Percentiles rank a stretch among this genome's conserved stretches.
Conservation (phyloP, 2,888 invertebrate genomes). For the Conops quadrifasciatus region DNA sequence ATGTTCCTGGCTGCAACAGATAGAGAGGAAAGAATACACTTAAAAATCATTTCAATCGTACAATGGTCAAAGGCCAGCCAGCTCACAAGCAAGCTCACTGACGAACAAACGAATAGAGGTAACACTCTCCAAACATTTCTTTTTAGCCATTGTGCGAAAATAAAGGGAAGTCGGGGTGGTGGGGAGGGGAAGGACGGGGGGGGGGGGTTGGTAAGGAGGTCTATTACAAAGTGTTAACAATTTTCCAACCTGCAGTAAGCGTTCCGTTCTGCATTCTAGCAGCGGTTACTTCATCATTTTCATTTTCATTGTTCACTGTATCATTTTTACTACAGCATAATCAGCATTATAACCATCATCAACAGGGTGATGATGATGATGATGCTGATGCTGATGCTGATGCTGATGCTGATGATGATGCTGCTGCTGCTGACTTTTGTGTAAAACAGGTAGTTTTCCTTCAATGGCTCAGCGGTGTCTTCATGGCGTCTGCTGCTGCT, state of each 20-base stretch:
- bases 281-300: slow-evolving; percentile 1
- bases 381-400: too few species aligned
- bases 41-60: slow-evolving; percentile 17
- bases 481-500: neutral
- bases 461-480: slow-evolving; percentile 30
- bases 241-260: neutral
- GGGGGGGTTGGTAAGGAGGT: neutral
- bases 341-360: too few species aligned
- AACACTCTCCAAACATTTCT: neutral
- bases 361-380: too few species aligned
- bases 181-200: neutral
- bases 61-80: slow-evolving; percentile 30
- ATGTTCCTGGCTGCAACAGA: slow-evolving; percentile 13
- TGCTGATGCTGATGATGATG: too few species aligned
- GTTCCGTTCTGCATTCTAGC: too few species aligned
- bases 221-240: slow-evolving; percentile 23
- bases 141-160: neutral
- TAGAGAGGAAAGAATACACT: slow-evolving; percentile 2
- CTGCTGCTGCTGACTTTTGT: slow-evolving; percentile 12
- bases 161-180: neutral
- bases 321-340: neutral
- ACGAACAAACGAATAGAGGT: neutral
- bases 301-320: slow-evolving; percentile 16
- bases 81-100: neutral
- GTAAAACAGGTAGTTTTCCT: slow-evolving; percentile 35